These are phyloP conservation scores for Orchesella flavescens DNA, from an alignment of 2,888 invertebrate species.

Conservation along the genomic window DNA sequence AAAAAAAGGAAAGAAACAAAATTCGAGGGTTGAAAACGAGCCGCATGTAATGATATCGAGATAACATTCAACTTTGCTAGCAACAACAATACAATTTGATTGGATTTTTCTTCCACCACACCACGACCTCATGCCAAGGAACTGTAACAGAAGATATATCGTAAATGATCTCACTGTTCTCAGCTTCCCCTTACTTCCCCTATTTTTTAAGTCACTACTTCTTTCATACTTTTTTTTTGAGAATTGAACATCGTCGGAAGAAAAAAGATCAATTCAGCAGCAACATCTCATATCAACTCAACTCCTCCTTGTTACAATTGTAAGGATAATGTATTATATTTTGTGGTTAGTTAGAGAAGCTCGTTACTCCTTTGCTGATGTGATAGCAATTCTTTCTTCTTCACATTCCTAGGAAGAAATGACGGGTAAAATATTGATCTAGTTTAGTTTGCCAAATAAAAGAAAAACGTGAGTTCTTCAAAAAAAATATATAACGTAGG, in stretches of 20 bases:
- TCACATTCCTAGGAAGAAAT: conserved; percentile 40
- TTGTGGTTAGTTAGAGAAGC: conserved; percentile 61
- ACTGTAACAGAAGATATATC: conserved; percentile 33
- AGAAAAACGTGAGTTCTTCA: conserved; percentile 48
- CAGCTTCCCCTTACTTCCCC: conserved; percentile 45
- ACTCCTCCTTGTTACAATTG: no score
- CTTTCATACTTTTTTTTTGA: conserved; percentile 8
- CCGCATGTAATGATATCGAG: conserved; percentile 55
- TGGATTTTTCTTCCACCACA: conserved; percentile 52
- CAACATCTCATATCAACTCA: not conserved
- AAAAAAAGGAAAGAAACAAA: conserved; percentile 19
- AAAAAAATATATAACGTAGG: not conserved
- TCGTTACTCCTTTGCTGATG: conserved; percentile 52
- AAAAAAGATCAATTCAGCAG: not conserved
- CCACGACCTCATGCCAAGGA: conserved; percentile 54
- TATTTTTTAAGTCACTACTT: not conserved
- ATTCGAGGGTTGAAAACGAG: conserved; percentile 38
- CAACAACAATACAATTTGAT: conserved; percentile 61
- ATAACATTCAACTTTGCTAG: conserved; percentile 59
- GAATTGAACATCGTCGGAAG: not conserved
- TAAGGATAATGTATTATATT: conserved; percentile 4
- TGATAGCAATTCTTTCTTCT: conserved; percentile 28
- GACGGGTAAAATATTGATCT: conserved; percentile 63
- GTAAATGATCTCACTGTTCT: conserved; percentile 44
- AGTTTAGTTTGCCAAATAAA: conserved; percentile 58